Evolutionary conservation across 1,140 invertebrate species (phyloP).

Genomic region (Platorchestia sp.): DNA sequence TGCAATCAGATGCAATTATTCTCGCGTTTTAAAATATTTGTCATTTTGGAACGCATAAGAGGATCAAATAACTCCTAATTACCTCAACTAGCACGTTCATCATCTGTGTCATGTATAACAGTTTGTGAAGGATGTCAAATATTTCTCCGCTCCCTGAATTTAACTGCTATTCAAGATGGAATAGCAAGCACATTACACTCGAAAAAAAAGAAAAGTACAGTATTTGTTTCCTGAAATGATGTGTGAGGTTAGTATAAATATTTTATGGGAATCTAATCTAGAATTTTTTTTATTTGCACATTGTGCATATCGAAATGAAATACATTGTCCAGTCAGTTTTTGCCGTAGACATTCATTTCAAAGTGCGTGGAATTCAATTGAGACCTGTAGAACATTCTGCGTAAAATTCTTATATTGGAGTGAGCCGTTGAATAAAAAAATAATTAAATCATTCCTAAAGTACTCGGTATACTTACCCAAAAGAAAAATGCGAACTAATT

Average conservation of each 20-base stretch:
- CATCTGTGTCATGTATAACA: background rate
- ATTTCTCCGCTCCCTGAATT: background rate
- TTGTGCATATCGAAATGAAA: background rate
- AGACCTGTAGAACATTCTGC: background rate
- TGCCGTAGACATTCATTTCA: background rate
- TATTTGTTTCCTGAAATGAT: background rate
- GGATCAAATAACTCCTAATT: too few relatives aligned
- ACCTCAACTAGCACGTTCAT: background rate
- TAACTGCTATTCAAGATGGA: background rate
- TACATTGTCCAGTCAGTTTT: background rate
- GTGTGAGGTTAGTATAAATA: background rate
- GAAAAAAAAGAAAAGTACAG: too few relatives aligned
- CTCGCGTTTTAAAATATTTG: too few relatives aligned
- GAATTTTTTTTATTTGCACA: background rate
- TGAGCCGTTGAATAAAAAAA: background rate
- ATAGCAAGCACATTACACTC: background rate
- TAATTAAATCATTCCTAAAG: background rate
- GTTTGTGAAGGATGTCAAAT: background rate
- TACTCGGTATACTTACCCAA: background rate
- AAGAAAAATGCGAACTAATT: background rate
- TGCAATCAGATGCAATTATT: too few relatives aligned
- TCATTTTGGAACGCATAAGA: too few relatives aligned
- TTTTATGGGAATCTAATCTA: background rate
- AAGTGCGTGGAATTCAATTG: background rate
- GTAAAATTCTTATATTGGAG: background rate